Evolutionary conservation across 2,797 vertebrate genomes (phyloP).

Genomic region (Chrysocyon brachyurus): DNA sequence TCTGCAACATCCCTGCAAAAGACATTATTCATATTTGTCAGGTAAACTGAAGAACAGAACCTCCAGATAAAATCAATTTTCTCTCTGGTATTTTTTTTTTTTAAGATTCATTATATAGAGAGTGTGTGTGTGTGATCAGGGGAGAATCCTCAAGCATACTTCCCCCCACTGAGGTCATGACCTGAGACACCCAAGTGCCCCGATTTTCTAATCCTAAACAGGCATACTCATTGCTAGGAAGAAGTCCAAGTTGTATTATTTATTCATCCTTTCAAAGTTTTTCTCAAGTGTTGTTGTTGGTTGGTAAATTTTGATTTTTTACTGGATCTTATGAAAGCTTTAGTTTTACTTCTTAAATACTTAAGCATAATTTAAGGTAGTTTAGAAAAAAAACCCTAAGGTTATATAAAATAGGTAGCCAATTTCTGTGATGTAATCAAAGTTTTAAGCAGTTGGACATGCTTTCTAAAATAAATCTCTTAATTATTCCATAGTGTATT

Average conservation of each 20-base stretch:
- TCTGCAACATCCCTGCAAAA: not conserved
- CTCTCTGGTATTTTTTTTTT: not conserved
- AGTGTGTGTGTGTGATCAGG: not conserved
- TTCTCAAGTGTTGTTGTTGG: not conserved
- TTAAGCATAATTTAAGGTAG: slow-evolving; percentile 31
- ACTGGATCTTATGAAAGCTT: slow-evolving; percentile 12
- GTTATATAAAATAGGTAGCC: not conserved
- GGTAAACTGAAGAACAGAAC: not conserved
- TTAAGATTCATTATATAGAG: not conserved
- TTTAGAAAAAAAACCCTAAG: not conserved
- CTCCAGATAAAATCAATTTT: not conserved
- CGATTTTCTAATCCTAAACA: not conserved
- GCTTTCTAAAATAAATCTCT: not conserved
- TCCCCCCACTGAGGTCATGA: not conserved
- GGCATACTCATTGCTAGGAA: not conserved
- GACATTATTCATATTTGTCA: not conserved
- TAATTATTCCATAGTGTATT: not conserved
- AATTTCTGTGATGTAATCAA: slow-evolving; percentile 22
- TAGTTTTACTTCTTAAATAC: slow-evolving; percentile 1
- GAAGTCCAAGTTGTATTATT: not conserved
- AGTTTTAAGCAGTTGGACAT: not conserved
- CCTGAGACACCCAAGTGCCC: not conserved
- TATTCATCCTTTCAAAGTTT: slow-evolving; percentile 4
- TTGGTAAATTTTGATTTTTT: not conserved
- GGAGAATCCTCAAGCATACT: not conserved